Evolutionary conservation across 2,888 invertebrate genomes (phyloP).

Genomic region (Pocota personata): DNA sequence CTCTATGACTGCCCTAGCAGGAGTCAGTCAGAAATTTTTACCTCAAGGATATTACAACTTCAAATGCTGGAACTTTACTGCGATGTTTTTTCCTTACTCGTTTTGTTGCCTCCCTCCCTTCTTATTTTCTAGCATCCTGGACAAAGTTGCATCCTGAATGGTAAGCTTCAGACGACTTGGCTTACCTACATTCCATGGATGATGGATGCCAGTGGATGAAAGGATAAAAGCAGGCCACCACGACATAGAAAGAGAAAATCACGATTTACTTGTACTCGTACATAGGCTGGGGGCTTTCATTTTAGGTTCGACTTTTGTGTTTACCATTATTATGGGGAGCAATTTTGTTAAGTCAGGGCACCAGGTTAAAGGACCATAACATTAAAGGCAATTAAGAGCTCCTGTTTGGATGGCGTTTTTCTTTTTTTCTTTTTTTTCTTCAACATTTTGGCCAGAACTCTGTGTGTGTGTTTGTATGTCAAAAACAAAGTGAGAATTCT

Average conservation of each 20-base stretch:
- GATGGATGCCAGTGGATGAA: slow-evolving; percentile 52
- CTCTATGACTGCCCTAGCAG: not conserved
- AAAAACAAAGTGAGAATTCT: slow-evolving; percentile 41
- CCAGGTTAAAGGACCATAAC: slow-evolving; percentile 50
- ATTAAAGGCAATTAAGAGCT: slow-evolving; percentile 54
- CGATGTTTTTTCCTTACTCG: slow-evolving; percentile 20
- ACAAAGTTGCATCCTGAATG: slow-evolving; percentile 52
- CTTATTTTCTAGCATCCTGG: slow-evolving; percentile 41
- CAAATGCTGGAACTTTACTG: slow-evolving; percentile 31
- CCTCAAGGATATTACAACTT: slow-evolving; percentile 55
- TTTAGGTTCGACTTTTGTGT: slow-evolving; percentile 35
- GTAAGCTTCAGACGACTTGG: slow-evolving; percentile 16
- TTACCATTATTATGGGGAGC: slow-evolving; percentile 5
- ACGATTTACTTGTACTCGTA: not conserved
- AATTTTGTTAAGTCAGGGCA: slow-evolving; percentile 25
- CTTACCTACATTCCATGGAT: slow-evolving; percentile 55
- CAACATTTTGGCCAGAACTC: not conserved
- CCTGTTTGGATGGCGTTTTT: not conserved
- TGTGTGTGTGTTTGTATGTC: not conserved
- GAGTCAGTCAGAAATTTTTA: slow-evolving; percentile 30
- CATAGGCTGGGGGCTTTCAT: slow-evolving; percentile 15
- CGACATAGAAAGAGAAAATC: not conserved
- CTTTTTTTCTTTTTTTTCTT: not conserved
- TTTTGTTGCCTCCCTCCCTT: not conserved
- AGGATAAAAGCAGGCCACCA: slow-evolving; percentile 38